A percentile compares a stretch with the other conserved stretches of the same genome.
Conservation (phyloP, 2,797 vertebrate genomes). For the Propithecus perrieri region DNA sequence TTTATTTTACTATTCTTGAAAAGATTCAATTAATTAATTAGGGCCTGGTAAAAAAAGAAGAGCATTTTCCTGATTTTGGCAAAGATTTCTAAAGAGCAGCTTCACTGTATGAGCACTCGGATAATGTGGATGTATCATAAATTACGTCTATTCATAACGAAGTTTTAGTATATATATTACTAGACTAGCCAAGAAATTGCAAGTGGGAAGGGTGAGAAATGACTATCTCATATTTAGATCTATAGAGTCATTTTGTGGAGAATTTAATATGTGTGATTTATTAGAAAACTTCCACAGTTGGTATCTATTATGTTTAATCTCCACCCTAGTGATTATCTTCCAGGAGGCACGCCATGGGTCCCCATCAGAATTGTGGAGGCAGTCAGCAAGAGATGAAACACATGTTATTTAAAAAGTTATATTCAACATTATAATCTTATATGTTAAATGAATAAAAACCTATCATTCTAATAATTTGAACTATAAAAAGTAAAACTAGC, state of each 20-base stretch:
- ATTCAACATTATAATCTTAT: background rate
- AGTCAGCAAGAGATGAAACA: background rate
- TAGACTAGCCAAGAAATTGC: background rate
- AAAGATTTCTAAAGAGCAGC: background rate
- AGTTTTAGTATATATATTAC: background rate
- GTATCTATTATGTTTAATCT: background rate
- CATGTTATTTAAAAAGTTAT: background rate
- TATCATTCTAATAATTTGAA: background rate
- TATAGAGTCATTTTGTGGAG: background rate
- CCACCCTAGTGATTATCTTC: background rate
- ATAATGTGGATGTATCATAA: background rate
- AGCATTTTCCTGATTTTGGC: background rate
- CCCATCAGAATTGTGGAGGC: background rate
- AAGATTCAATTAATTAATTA: background rate
- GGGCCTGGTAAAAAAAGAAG: background rate
- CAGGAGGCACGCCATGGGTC: background rate
- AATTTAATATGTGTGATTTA: background rate
- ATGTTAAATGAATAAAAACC: background rate
- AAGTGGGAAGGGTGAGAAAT: background rate
- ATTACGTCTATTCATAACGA: background rate
- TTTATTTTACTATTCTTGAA: background rate
- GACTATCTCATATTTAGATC: background rate
- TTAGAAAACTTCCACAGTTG: background rate
- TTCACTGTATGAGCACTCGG: background rate
- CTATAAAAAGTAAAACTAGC: background rate